Evolutionary conservation across 2,888 invertebrate species (phyloP), one percentile per base, ranked within the genome.

Genomic region (Eristalis intricaria): DNA sequence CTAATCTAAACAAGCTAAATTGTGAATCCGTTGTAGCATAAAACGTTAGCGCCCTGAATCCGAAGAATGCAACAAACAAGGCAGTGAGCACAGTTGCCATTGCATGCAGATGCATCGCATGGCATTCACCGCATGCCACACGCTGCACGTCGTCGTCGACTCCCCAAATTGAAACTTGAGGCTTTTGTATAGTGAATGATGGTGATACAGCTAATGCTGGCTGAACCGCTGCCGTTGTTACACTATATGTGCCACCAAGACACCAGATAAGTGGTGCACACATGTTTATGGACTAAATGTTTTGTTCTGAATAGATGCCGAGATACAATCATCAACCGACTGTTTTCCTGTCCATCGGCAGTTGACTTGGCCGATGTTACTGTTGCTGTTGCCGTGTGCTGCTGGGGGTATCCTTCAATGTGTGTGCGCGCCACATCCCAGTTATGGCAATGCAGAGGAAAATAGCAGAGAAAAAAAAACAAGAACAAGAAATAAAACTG

Each of bases 11-110:
- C 87, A 87, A 87, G 84, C 79, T 84, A 87, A 84, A 87, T 87
- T 75, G 84, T 76, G 87, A 87, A 87, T 87, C 84, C 87, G 87
- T 87, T 87, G 87, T 76, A 76, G 87, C 73, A 84, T 87, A 80
- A 80, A 87, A 87, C 87, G 87, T 87, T 87, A 87, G 87, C 87
- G 87, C 84, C 87, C 87, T 87, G 87, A 87, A 87, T 87, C 80
- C 75, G 56, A 87, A 84, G 87, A 87, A 87, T 87, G 84, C 84
- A 84, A 75, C 79, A 63, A 32, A 50, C 70, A 43, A 82, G 79
- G 70, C 84, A 56, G 78, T 84, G 79, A 80, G 84, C 79, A 32
- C 32, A 84, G 84, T 84, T 76, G 78, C 38, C 50, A 77, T 63
- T 85, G 69, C 78, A 86, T 86, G 82, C 74, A 86, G 85, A 86